Evolutionary conservation across 2,888 invertebrate genomes (phyloP).

Genomic region (Maniola hyperantus): DNA sequence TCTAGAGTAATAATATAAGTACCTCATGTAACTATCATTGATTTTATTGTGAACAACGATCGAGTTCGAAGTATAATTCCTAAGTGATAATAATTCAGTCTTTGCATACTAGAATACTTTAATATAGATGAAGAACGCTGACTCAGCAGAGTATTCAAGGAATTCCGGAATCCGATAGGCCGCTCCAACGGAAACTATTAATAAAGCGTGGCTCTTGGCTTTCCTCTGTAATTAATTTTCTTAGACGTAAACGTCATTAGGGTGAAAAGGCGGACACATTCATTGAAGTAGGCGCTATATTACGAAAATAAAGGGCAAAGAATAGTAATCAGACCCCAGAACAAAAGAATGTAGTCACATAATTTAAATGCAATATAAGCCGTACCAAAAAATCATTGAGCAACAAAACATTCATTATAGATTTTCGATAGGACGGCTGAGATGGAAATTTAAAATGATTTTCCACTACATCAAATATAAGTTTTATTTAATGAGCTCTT

Average conservation of each 20-base stretch:
- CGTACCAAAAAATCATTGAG: too few relatives aligned
- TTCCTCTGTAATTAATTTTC: constrained; percentile 22
- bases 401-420: too few relatives aligned
- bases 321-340: not conserved
- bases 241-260: constrained; percentile 20
- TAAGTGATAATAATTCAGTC: too few relatives aligned
- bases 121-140: constrained; percentile 17
- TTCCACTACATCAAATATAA: too few relatives aligned
- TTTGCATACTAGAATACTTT: constrained; percentile 7
- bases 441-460: too few relatives aligned
- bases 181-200: constrained; percentile 21
- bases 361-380: too few relatives aligned
- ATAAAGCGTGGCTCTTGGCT: constrained; percentile 20
- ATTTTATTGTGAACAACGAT: too few relatives aligned
- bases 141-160: constrained; percentile 15
- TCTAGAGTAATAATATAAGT: not conserved
- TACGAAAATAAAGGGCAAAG: not conserved
- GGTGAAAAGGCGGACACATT: constrained; percentile 12
- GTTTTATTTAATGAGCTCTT: too few relatives aligned
- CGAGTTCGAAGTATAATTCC: too few relatives aligned
- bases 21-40: too few relatives aligned
- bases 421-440: too few relatives aligned
- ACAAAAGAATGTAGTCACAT: too few relatives aligned
- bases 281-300: not conserved
- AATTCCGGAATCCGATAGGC: constrained; percentile 20